Percentiles rank a stretch among this genome's conserved stretches.
phyloP scores from a whole-genome alignment of 2,888 invertebrate genomes.

The Biston stratarius region DNA sequence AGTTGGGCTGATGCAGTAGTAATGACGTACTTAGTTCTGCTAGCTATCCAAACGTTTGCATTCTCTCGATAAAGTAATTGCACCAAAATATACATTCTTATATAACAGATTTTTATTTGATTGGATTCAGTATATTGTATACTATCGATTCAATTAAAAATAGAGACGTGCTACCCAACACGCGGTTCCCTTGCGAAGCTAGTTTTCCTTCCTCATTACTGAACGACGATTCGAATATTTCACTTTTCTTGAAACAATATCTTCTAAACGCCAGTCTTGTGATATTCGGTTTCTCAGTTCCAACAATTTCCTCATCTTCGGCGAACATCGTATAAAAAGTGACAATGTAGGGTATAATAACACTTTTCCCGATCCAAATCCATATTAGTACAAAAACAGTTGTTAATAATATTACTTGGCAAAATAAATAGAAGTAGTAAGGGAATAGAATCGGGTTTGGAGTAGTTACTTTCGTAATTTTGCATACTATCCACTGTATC shows the following conservation, averaged over 20 bases:
- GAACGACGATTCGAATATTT: constrained; percentile 3
- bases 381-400: not conserved
- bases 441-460: constrained; percentile 55
- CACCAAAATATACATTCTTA: not conserved
- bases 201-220: not conserved
- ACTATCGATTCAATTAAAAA: constrained; percentile 1
- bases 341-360: not conserved
- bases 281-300: not conserved
- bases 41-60: not conserved
- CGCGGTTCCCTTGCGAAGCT: not conserved
- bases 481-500: constrained; percentile 57
- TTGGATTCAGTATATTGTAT: constrained; percentile 6
- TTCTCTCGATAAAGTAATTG: not conserved
- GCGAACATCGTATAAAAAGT: not conserved
- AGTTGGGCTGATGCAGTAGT: too few species aligned
- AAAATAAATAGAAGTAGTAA: constrained; percentile 57
- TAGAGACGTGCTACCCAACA: constrained; percentile 1
- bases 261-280: constrained; percentile 9
- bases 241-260: constrained; percentile 31
- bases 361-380: not conserved
- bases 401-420: constrained; percentile 46
- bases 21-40: too few species aligned
- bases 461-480: constrained; percentile 50
- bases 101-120: not conserved
- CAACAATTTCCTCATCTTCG: not conserved